phyloP scores from a whole-genome alignment of 2,113 vertebrate genomes.

The Theristicus caerulescens region DNA sequence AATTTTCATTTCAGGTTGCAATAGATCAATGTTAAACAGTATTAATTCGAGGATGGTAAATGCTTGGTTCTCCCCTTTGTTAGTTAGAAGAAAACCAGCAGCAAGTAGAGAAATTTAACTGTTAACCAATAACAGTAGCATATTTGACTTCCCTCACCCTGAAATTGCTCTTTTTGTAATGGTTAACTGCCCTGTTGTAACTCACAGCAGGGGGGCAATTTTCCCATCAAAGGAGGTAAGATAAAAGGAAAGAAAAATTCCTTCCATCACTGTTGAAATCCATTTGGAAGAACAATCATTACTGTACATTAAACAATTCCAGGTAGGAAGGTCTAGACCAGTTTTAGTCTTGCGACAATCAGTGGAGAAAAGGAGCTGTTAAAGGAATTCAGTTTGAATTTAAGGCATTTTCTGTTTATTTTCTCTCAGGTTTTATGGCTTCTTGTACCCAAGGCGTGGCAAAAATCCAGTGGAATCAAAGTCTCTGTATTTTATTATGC shows the following conservation, averaged over 20 bases:
- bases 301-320: neutral
- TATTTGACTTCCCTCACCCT: conserved; percentile 41
- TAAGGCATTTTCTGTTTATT: neutral
- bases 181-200: conserved; percentile 63
- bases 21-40: neutral
- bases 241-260: conserved; percentile 61
- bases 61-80: neutral
- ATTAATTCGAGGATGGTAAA: neutral
- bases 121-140: conserved; percentile 61
- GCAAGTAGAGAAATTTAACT: neutral
- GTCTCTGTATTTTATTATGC: neutral
- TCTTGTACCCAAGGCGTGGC: neutral
- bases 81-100: neutral
- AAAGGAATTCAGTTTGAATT: neutral
- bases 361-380: neutral
- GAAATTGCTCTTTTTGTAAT: conserved; percentile 63
- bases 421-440: neutral
- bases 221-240: conserved; percentile 18
- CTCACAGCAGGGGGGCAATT: conserved; percentile 54
- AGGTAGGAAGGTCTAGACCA: neutral
- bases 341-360: neutral
- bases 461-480: neutral
- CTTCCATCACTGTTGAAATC: conserved; percentile 13
- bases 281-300: neutral
- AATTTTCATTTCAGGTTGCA: neutral